Percentiles rank a stretch among this genome's conserved stretches.
These are phyloP conservation scores for Tenthredo livida DNA, from an alignment of 2,888 invertebrate genomes.

Conservation along the genomic window DNA sequence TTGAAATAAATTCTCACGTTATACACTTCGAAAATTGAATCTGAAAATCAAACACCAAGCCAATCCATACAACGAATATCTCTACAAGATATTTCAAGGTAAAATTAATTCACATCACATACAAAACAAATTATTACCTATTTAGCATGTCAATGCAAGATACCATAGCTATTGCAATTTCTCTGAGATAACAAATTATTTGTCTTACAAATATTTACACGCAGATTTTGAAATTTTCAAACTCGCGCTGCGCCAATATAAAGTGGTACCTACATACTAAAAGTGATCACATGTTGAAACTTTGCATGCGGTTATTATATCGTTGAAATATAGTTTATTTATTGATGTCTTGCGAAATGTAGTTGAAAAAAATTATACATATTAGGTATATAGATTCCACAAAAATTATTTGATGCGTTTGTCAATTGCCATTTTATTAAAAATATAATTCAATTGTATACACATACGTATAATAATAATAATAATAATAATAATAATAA, in stretches of 20 bases:
- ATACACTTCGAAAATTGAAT: background rate
- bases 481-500: conserved; percentile 12
- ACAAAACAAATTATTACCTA: background rate
- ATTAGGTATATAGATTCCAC: too few species aligned
- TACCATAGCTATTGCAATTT: background rate
- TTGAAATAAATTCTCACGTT: background rate
- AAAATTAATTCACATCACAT: background rate
- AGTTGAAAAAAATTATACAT: background rate
- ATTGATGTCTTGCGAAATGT: background rate
- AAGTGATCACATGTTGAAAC: background rate
- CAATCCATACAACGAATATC: background rate
- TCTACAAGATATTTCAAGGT: background rate
- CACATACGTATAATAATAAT: conserved; percentile 6
- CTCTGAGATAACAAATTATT: background rate
- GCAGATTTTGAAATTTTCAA: background rate
- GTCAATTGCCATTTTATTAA: conserved; percentile 20
- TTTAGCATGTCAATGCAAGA: background rate
- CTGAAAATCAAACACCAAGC: background rate
- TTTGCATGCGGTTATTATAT: background rate
- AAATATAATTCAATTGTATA: conserved; percentile 31
- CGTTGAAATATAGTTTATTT: background rate
- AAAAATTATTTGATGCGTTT: background rate
- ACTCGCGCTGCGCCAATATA: background rate
- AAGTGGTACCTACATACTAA: background rate
- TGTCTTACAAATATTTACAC: background rate